A percentile compares a stretch with the other conserved stretches of the same genome.
phyloP scores from a whole-genome alignment of 2,113 vertebrate genomes.

The Nycticryphes semicollaris region DNA sequence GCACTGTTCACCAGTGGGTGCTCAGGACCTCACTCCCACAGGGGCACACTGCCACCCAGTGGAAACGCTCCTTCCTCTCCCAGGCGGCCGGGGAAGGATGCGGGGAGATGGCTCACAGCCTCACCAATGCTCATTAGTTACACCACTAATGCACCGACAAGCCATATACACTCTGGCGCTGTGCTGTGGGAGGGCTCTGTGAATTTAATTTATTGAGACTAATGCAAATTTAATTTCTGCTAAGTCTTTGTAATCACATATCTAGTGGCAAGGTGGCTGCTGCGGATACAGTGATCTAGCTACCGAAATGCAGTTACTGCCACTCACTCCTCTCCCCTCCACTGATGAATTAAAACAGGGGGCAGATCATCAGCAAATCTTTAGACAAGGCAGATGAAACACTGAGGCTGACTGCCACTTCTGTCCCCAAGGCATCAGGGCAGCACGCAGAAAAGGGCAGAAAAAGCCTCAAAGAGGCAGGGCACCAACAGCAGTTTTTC shows the following conservation, averaged over 20 bases:
- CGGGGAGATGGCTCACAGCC: rapidly evolving
- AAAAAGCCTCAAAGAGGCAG: not conserved
- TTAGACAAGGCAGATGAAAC: not conserved
- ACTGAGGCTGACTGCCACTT: not conserved
- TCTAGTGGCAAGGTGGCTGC: not conserved
- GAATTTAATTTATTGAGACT: not conserved
- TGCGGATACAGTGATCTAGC: not conserved
- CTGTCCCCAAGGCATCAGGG: not conserved
- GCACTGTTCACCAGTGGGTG: not conserved
- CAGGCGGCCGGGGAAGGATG: not conserved
- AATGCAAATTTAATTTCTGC: not conserved
- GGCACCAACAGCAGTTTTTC: rapidly evolving
- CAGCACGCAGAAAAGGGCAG: not conserved
- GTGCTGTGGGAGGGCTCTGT: not conserved
- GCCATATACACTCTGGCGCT: not conserved
- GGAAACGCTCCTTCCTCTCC: not conserved
- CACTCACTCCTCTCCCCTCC: not conserved
- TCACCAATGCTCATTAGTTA: not conserved
- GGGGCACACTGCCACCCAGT: constrained; percentile 55
- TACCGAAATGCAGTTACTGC: not conserved
- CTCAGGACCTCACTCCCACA: not conserved
- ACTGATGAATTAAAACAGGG: not conserved
- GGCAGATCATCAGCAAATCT: not conserved
- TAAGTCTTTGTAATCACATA: not conserved
- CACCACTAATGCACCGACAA: not conserved